phyloP scores from a whole-genome alignment of 1,140 invertebrate genomes.

The Heliothis subflexa region DNA sequence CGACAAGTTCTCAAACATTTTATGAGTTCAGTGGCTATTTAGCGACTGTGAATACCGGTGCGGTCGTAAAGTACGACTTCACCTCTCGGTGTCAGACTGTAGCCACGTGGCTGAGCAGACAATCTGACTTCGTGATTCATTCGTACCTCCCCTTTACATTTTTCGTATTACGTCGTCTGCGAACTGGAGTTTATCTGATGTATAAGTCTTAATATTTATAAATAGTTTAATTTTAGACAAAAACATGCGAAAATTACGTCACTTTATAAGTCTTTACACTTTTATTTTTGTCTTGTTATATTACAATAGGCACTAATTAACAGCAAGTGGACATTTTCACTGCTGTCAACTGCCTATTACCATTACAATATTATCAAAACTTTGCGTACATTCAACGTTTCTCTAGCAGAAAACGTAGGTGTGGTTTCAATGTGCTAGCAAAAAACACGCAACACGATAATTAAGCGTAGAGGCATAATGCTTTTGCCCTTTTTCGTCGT shows the following conservation, averaged over 20 bases:
- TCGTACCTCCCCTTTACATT: slow-evolving; percentile 10
- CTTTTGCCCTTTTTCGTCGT: slow-evolving; percentile 41
- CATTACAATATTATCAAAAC: background rate
- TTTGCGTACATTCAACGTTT: background rate
- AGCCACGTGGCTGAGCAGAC: slow-evolving; percentile 8
- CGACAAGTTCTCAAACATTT: slow-evolving; percentile 36
- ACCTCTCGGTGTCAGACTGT: background rate
- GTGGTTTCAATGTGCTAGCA: slow-evolving; percentile 10
- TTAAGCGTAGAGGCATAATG: slow-evolving; percentile 31
- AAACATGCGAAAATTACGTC: too few species aligned
- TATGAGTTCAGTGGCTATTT: slow-evolving; percentile 45
- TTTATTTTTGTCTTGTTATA: too few species aligned
- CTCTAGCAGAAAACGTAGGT: background rate
- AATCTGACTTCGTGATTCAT: slow-evolving; percentile 2
- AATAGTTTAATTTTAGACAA: too few species aligned
- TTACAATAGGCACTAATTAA: background rate
- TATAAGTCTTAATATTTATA: background rate
- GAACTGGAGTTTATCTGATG: slow-evolving; percentile 2
- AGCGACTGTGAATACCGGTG: slow-evolving; percentile 22
- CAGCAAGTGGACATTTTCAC: background rate
- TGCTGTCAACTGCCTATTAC: background rate
- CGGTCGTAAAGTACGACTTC: slow-evolving; percentile 29
- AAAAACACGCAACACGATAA: slow-evolving; percentile 36
- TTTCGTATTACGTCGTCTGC: slow-evolving; percentile 8
- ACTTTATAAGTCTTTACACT: too few species aligned